phyloP scores from a whole-genome alignment of 2,888 invertebrate genomes.

The Rotaria socialis region DNA sequence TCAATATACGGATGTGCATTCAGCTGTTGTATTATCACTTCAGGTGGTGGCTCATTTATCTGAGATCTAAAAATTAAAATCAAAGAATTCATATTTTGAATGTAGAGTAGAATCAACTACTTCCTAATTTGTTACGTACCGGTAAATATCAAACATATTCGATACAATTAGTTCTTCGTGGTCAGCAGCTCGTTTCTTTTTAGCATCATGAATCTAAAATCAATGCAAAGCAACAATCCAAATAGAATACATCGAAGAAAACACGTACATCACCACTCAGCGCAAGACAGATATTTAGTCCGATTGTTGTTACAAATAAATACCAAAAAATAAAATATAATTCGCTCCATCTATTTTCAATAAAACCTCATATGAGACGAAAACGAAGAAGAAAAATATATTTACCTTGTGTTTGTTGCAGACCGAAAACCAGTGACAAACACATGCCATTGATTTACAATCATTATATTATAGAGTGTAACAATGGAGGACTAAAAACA shows the following conservation, averaged over 20 bases:
- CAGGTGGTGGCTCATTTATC: not conserved
- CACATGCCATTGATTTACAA: constrained; percentile 58
- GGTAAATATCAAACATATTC: constrained; percentile 12
- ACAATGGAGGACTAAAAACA: constrained; percentile 54
- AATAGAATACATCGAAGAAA: not conserved
- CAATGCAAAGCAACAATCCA: not conserved
- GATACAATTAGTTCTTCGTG: constrained; percentile 23
- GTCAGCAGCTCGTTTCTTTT: constrained; percentile 3
- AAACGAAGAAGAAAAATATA: not conserved
- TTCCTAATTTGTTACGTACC: not conserved
- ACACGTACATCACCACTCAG: not conserved
- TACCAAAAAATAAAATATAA: constrained; percentile 2
- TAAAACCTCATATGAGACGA: not conserved
- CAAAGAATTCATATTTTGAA: not conserved
- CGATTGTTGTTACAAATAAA: not conserved
- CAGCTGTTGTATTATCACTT: not conserved
- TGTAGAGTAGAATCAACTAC: too few species aligned
- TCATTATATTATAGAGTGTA: constrained; percentile 58
- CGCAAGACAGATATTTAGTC: not conserved
- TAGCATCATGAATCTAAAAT: constrained; percentile 2
- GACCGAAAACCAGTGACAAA: constrained; percentile 54
- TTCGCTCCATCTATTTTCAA: not conserved
- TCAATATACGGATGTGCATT: not conserved
- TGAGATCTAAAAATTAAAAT: not conserved
- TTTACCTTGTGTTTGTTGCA: constrained; percentile 48